Evolutionary conservation across 2,113 vertebrate genomes (phyloP).

Genomic region (Calyptommatus sinebrachiatus): DNA sequence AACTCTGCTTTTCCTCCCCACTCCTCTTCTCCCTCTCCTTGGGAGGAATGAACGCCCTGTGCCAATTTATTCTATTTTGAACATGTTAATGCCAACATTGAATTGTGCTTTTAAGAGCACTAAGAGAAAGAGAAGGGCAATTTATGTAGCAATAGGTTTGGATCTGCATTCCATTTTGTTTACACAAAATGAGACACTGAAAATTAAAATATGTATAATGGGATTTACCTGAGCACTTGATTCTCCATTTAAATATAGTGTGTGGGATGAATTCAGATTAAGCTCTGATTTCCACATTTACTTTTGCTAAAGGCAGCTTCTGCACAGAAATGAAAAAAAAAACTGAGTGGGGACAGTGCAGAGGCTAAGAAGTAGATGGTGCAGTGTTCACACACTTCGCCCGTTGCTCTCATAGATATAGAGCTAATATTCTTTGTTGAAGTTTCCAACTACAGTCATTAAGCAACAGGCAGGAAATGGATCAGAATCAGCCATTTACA

Average conservation of each 20-base stretch:
- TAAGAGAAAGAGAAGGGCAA: not conserved
- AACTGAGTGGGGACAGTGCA: no score
- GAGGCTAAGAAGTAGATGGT: no score
- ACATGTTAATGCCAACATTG: not conserved
- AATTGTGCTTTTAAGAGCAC: rapidly evolving
- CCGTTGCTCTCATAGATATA: no score
- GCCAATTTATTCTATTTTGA: constrained; percentile 24
- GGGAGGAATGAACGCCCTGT: constrained; percentile 38
- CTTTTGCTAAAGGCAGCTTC: no score
- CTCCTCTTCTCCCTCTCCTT: constrained; percentile 7
- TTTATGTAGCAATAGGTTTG: not conserved
- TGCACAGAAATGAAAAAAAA: no score
- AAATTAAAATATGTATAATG: not conserved
- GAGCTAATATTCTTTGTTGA: no score
- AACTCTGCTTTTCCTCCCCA: constrained; percentile 26
- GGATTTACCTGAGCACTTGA: not conserved
- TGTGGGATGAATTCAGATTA: not conserved
- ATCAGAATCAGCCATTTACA: no score
- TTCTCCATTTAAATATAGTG: not conserved
- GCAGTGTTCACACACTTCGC: no score
- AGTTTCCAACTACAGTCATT: no score
- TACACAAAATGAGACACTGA: not conserved
- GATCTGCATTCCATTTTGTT: not conserved
- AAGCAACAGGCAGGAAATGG: no score
- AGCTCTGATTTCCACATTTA: not conserved